A percentile compares a stretch with the other conserved stretches of the same genome.
These are phyloP conservation scores for Meganola albula DNA, from an alignment of 2,888 invertebrate species.

Conservation along the genomic window DNA sequence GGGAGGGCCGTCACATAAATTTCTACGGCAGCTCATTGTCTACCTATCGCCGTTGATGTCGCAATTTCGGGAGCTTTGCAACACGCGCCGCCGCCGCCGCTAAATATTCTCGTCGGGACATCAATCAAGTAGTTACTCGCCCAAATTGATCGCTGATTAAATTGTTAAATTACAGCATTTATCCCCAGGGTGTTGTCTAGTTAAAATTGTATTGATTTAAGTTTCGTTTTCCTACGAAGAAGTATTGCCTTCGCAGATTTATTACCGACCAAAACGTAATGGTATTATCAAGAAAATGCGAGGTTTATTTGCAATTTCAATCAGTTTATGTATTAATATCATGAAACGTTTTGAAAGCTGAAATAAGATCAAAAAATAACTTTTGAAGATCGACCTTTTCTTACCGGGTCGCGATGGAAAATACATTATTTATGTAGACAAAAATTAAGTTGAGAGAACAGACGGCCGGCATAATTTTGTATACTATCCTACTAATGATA, in stretches of 20 bases:
- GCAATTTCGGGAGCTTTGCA: conserved; percentile 48
- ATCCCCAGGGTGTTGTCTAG: conserved; percentile 20
- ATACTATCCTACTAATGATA: conserved; percentile 44
- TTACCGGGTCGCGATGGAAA: conserved; percentile 17
- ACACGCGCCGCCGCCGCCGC: conserved; percentile 36
- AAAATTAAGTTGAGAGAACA: conserved; percentile 30
- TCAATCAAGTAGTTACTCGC: conserved; percentile 61
- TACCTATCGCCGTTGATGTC: conserved; percentile 53
- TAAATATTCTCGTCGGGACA: conserved; percentile 54
- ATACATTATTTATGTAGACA: conserved; percentile 32
- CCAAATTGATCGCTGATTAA: conserved; percentile 61
- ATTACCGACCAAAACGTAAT: too few species aligned
- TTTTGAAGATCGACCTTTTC: too few species aligned
- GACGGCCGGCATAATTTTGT: conserved; percentile 33
- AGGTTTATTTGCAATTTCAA: too few species aligned
- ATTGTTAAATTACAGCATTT: conserved; percentile 52
- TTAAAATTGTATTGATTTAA: conserved; percentile 18
- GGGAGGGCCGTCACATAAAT: conserved; percentile 50
- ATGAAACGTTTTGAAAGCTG: too few species aligned
- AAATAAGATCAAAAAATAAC: conserved; percentile 12
- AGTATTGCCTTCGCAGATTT: conserved; percentile 8
- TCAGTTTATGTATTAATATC: too few species aligned
- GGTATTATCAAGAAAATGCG: too few species aligned
- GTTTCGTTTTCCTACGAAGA: conserved; percentile 19
- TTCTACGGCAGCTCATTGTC: conserved; percentile 46